Evolutionary conservation across 2,888 invertebrate genomes (phyloP).

Genomic region (Osmoderma eremita): DNA sequence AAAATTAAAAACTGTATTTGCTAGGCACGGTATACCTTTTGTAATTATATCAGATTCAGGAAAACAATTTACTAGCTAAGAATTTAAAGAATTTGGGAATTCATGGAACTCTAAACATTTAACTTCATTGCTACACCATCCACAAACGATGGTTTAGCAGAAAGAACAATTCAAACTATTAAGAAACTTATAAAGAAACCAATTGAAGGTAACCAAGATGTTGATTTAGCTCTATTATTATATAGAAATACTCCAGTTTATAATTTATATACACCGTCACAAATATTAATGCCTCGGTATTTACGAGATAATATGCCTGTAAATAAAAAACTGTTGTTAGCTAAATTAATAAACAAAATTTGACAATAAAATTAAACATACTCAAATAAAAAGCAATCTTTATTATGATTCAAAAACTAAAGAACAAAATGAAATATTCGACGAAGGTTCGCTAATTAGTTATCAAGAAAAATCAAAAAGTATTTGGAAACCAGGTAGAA

Average conservation of each 20-base stretch:
- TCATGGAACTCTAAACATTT: not conserved
- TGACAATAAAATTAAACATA: too few relatives aligned
- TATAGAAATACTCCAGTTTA: constrained; percentile 34
- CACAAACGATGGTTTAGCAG: constrained; percentile 32
- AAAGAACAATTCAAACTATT: constrained; percentile 37
- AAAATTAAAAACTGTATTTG: constrained; percentile 7
- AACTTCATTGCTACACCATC: constrained; percentile 21
- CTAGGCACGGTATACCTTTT: constrained; percentile 1
- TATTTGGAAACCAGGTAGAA: too few relatives aligned
- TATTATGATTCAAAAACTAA: too few relatives aligned
- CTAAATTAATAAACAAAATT: too few relatives aligned
- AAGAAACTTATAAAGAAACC: constrained; percentile 37
- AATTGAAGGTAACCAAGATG: constrained; percentile 30
- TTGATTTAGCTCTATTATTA: constrained; percentile 22
- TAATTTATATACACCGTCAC: constrained; percentile 22
- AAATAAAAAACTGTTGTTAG: constrained; percentile 6
- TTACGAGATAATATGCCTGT: constrained; percentile 34
- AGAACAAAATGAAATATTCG: too few relatives aligned
- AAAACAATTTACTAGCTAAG: not conserved
- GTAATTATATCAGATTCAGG: not conserved
- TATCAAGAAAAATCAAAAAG: too few relatives aligned
- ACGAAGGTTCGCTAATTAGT: too few relatives aligned
- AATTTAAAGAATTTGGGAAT: not conserved
- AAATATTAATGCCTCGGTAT: constrained; percentile 32
- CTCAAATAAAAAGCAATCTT: too few relatives aligned